Conservation (phyloP, 1,140 invertebrate genomes). For the Bicyclus anynana region DNA sequence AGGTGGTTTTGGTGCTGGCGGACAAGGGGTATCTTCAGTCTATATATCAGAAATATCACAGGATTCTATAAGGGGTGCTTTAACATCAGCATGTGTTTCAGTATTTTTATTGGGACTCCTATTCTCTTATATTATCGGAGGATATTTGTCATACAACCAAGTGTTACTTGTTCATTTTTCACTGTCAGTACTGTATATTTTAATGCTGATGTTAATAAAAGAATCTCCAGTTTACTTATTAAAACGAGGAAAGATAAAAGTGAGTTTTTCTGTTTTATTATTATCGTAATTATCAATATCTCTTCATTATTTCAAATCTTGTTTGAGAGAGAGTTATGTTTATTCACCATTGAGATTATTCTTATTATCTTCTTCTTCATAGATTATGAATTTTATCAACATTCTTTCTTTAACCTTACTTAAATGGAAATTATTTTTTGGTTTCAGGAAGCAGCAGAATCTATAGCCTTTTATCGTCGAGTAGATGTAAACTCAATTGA, state of each 20-base stretch:
- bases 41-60: conserved; percentile 62
- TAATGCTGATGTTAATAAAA: conserved; percentile 46
- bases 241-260: conserved; percentile 48
- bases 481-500: conserved; percentile 42
- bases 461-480: conserved; percentile 55
- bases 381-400: too few species aligned
- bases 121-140: conserved; percentile 51
- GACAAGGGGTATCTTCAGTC: conserved; percentile 46
- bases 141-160: conserved; percentile 42
- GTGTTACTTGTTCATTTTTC: conserved; percentile 45
- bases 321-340: not conserved
- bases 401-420: too few species aligned
- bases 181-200: conserved; percentile 45
- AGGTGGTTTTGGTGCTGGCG: conserved; percentile 46
- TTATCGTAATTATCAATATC: too few species aligned
- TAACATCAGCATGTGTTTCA: conserved; percentile 50
- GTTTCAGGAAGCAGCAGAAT: conserved; percentile 52
- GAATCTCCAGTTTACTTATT: conserved; percentile 58
- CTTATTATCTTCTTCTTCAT: not conserved
- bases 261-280: too few species aligned
- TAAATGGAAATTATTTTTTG: too few species aligned
- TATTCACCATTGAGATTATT: not conserved
- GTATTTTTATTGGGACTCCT: conserved; percentile 50
- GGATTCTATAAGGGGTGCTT: conserved; percentile 51
- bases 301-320: too few species aligned